A percentile compares a stretch with the other conserved stretches of the same genome.
These are phyloP conservation scores for Carlito syrichta DNA, from an alignment of 2,113 vertebrate species.

Conservation along the genomic window DNA sequence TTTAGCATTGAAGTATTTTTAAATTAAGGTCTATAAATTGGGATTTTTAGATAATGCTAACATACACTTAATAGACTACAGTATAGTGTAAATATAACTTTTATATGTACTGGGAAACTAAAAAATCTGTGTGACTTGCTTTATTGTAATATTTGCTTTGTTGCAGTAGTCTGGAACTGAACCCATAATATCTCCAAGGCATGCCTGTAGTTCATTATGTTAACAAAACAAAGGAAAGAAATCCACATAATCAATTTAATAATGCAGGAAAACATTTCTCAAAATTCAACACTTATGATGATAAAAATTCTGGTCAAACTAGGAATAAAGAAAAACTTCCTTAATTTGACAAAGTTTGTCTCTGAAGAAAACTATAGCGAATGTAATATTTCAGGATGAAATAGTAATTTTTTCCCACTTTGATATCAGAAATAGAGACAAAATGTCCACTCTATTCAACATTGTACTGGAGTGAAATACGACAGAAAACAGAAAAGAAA, in stretches of 20 bases:
- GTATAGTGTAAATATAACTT: too few species aligned
- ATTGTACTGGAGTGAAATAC: background rate
- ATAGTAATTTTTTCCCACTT: background rate
- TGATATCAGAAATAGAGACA: background rate
- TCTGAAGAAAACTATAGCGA: background rate
- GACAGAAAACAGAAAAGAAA: background rate
- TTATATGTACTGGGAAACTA: too few species aligned
- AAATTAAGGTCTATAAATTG: too few species aligned
- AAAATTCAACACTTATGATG: background rate
- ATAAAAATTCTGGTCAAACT: background rate
- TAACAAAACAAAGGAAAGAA: background rate
- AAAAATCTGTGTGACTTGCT: too few species aligned
- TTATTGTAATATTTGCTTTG: too few species aligned
- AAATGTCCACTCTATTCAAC: background rate
- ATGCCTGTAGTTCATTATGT: background rate
- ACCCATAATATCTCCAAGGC: too few species aligned
- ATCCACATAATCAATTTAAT: background rate
- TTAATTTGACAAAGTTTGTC: background rate
- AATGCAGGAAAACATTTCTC: background rate
- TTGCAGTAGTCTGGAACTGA: too few species aligned
- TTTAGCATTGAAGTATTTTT: too few species aligned
- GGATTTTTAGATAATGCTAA: too few species aligned
- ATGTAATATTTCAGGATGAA: background rate
- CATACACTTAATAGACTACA: too few species aligned
- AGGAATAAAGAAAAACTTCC: background rate